Percentiles rank a stretch among this genome's conserved stretches.
Conservation (phyloP, 2,888 invertebrate genomes). For the Ochropleura leucogaster region DNA sequence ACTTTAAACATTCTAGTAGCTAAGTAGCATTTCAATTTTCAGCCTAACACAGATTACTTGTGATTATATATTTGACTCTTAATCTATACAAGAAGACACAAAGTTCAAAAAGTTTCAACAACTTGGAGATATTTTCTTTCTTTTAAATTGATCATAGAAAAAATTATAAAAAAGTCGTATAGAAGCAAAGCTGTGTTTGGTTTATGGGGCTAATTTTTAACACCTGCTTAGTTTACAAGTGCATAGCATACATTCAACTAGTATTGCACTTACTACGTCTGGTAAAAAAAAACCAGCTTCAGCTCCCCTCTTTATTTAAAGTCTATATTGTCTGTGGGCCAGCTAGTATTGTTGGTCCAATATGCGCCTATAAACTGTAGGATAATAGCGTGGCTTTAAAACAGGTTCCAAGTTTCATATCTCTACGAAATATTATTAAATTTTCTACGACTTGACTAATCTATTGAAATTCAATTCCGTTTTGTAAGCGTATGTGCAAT, state of each 20-base stretch:
- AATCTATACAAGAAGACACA: slow-evolving; percentile 42
- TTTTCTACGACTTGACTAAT: slow-evolving; percentile 13
- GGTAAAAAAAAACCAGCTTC: not conserved
- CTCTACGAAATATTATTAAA: slow-evolving; percentile 4
- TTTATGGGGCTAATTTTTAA: not conserved
- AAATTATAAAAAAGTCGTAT: not conserved
- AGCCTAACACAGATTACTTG: slow-evolving; percentile 26
- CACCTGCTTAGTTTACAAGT: not conserved
- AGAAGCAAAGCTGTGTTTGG: not conserved
- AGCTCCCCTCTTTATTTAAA: not conserved
- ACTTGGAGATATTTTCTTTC: slow-evolving; percentile 30
- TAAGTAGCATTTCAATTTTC: not conserved
- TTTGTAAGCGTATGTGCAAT: slow-evolving; percentile 47
- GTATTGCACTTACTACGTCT: not conserved
- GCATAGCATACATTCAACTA: not conserved
- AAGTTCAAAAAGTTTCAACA: slow-evolving; percentile 44
- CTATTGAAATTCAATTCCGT: slow-evolving; percentile 57
- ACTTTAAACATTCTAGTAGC: slow-evolving; percentile 10
- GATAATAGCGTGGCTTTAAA: not conserved
- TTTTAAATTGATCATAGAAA: slow-evolving; percentile 13
- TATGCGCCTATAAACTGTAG: not conserved
- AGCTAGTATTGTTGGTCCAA: not conserved
- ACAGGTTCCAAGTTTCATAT: not conserved
- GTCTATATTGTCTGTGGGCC: not conserved
- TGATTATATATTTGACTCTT: slow-evolving; percentile 34